Evolutionary conservation across 2,113 vertebrate genomes (phyloP).

Genomic region (Nothocercus nigrocapillus): DNA sequence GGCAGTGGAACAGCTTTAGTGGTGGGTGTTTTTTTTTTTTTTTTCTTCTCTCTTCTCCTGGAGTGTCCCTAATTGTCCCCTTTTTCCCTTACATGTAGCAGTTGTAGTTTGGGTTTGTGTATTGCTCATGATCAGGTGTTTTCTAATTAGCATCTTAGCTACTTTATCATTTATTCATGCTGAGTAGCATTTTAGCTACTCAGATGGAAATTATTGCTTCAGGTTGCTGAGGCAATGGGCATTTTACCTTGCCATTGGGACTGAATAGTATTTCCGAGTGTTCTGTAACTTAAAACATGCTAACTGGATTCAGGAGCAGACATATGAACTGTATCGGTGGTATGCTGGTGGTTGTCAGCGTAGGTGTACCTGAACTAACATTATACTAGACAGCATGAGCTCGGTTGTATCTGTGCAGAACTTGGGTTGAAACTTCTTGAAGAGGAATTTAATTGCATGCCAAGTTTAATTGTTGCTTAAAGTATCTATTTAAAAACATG

Average conservation of each 20-base stretch:
- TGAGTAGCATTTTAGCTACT: not conserved
- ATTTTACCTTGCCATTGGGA: not conserved
- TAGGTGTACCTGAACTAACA: not conserved
- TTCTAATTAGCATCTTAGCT: not conserved
- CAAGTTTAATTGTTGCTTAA: not conserved
- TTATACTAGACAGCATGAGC: not conserved
- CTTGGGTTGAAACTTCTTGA: not conserved
- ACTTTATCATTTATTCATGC: no score
- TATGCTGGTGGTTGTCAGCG: not conserved
- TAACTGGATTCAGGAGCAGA: not conserved
- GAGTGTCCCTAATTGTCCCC: not conserved
- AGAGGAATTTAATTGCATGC: not conserved
- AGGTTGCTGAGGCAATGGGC: not conserved
- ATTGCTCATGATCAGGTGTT: not conserved
- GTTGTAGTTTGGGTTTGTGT: not conserved
- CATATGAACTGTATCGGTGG: rapidly evolving
- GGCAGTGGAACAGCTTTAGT: not conserved
- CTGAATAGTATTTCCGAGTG: not conserved
- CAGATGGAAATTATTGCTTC: not conserved
- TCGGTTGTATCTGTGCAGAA: not conserved
- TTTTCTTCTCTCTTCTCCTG: no score
- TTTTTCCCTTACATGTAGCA: not conserved
- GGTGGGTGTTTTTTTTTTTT: no score
- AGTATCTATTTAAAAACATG: not conserved
- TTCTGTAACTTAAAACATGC: not conserved